Evolutionary conservation across 2,113 vertebrate genomes (phyloP).

Genomic region (Anser cygnoides): DNA sequence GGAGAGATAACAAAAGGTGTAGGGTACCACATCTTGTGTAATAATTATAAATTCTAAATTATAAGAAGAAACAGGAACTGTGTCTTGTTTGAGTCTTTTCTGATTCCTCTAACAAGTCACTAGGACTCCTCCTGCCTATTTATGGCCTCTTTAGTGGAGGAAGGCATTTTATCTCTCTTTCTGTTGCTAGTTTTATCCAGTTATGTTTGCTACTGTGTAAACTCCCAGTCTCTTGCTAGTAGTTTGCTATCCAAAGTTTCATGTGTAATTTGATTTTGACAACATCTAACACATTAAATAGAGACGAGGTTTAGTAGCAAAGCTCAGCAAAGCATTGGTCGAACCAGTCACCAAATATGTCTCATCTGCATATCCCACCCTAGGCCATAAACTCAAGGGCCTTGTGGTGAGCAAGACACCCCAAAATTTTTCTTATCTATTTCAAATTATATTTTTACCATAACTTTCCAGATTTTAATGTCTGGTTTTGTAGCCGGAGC

Average conservation of each 20-base stretch:
- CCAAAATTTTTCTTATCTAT: neutral
- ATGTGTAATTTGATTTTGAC: neutral
- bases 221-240: neutral
- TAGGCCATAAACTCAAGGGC: neutral
- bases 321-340: neutral
- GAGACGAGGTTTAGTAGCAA: neutral
- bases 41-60: neutral
- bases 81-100: neutral
- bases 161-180: neutral
- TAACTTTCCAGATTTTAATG: neutral
- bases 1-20: neutral
- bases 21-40: neutral
- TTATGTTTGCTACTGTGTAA: neutral
- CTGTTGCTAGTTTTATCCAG: neutral
- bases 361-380: neutral
- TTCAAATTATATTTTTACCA: neutral
- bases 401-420: neutral
- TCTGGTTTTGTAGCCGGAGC: neutral
- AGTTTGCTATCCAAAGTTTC: neutral
- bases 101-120: neutral
- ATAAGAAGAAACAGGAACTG: neutral
- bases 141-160: neutral
- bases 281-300: neutral
- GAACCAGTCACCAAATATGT: rapidly evolving
- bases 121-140: neutral